Evolutionary conservation across 2,888 invertebrate species (phyloP).

Genomic region (Luperina testacea): DNA sequence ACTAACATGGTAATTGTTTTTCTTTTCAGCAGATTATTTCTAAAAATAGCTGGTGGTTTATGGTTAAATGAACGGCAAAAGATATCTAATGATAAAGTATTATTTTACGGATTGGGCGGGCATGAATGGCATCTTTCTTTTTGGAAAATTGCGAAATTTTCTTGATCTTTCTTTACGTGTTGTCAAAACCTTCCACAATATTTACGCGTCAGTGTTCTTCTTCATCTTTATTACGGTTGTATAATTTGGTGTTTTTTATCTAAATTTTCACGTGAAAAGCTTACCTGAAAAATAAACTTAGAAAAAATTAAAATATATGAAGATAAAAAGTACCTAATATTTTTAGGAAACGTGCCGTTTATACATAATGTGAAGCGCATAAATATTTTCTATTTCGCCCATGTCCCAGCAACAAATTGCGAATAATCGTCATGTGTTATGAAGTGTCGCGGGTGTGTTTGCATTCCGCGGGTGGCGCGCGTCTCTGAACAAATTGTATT

Average conservation of each 20-base stretch:
- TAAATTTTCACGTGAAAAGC: neutral
- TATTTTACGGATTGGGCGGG: constrained; percentile 11
- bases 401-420: constrained; percentile 75
- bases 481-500: constrained; percentile 88
- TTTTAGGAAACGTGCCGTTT: constrained; percentile 32
- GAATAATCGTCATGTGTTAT: constrained; percentile 84
- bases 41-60: constrained; percentile 29
- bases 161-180: neutral
- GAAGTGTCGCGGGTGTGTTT: constrained; percentile 80
- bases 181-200: constrained; percentile 5
- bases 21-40: constrained; percentile 7
- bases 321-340: constrained; percentile 34
- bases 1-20: constrained; percentile 29
- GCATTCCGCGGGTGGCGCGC: constrained; percentile 82
- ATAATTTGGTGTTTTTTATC: neutral
- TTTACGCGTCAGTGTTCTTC: constrained; percentile 1
- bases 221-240: constrained; percentile 11
- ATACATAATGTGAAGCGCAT: constrained; percentile 46
- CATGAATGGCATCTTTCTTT: neutral
- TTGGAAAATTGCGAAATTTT: constrained; percentile 1
- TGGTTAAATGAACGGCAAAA: constrained; percentile 16
- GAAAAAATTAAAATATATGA: neutral
- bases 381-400: constrained; percentile 68
- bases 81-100: constrained; percentile 13
- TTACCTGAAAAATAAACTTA: neutral